Conservation (phyloP, 2,113 vertebrate species). For the Aspidoscelis tigris region DNA sequence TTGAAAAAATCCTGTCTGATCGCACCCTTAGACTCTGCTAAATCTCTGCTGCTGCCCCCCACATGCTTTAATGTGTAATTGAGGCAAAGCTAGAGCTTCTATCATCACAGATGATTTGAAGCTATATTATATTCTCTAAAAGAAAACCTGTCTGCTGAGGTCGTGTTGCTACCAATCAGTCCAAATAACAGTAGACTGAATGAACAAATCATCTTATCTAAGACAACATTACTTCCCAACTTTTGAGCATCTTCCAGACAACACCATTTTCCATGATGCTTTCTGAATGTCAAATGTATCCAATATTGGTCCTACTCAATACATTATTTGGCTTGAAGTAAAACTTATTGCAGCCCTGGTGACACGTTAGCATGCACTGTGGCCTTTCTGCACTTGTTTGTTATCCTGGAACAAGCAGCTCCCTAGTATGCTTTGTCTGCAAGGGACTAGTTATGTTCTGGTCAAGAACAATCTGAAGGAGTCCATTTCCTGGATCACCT, state of each 20-base stretch:
- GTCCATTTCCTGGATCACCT: too few relatives aligned
- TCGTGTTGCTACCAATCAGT: background rate
- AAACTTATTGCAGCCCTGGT: too few relatives aligned
- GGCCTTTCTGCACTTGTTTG: too few relatives aligned
- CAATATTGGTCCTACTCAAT: background rate
- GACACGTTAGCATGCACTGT: too few relatives aligned
- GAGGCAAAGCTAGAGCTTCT: background rate
- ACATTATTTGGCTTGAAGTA: background rate
- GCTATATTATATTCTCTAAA: background rate
- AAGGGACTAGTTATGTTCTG: too few relatives aligned
- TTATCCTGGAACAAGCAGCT: too few relatives aligned
- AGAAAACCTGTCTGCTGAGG: background rate
- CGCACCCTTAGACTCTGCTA: too few relatives aligned
- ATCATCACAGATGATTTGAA: background rate
- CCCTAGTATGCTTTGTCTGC: too few relatives aligned
- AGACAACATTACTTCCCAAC: background rate
- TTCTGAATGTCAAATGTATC: background rate
- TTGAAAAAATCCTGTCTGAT: too few relatives aligned
- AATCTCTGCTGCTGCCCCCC: too few relatives aligned
- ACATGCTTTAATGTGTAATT: background rate
- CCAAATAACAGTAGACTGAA: background rate
- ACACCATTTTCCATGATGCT: background rate
- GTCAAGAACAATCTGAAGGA: too few relatives aligned
- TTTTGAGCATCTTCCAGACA: background rate
- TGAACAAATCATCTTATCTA: background rate